Evolutionary conservation across 1,140 invertebrate species (phyloP), one percentile per base, ranked within the genome.

Genomic region (Leptoteleia sp.): DNA sequence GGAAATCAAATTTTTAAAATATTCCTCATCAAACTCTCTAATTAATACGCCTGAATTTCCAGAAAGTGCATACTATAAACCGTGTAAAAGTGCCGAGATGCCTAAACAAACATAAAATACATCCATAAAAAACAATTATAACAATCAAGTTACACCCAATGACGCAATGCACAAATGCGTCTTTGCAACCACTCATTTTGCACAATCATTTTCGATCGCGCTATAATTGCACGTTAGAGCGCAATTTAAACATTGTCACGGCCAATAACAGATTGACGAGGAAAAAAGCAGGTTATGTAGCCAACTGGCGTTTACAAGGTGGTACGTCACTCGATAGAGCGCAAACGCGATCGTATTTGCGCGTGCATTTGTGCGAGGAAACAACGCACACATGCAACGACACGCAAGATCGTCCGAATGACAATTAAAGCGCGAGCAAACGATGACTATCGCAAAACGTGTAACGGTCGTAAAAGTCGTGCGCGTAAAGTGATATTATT

Each of bases 361-460:
- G n/a, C n/a, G n/a, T n/a, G n/a, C n/a, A n/a, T n/a, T n/a, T n/a
- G n/a, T n/a, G n/a, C n/a, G n/a, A n/a, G n/a, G n/a, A n/a, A n/a
- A n/a, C n/a, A n/a, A n/a, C n/a, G n/a, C n/a, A 25, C 6, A 25
- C 3, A 25, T 25, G 6, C 22, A 25, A 25, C 3, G 22, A 25
- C 6, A 25, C 3, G 22, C 22, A n/a, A n/a, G 22, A 25, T 25
- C 6, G 22, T 25, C 8, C 3, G n/a, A 37, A 37, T 13, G 25
- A 43, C 25, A 43, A 52, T 48, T 48, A 27, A 29, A 42, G 15
- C 0, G 7, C 27, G 11, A 38, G 42, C 8, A 22, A 40, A 47
- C 29, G 31, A 45, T 47, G 55, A 61, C 16, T 61, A 4, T 52
- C 25, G 55, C 6, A 43, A 61, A 59, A 47, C 8, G 2, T 5